Evolutionary conservation across 2,113 vertebrate species (phyloP).

Genomic region (Phylloscopus whistleri): DNA sequence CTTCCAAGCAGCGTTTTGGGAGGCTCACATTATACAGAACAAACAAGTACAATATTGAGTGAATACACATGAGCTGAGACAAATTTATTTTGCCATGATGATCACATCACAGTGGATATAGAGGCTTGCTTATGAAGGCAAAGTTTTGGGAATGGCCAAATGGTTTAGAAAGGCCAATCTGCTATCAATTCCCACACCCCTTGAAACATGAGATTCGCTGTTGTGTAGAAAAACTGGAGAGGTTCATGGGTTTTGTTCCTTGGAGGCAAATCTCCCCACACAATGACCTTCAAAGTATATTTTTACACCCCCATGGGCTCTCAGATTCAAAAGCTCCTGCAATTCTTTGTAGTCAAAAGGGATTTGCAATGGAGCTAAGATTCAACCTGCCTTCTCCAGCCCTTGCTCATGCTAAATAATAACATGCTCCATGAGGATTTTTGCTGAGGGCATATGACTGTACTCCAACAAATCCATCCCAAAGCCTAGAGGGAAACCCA

Average conservation of each 20-base stretch:
- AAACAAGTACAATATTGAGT: neutral
- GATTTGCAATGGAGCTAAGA: neutral
- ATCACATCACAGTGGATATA: neutral
- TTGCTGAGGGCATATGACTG: neutral
- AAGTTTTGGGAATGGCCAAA: neutral
- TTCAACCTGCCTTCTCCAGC: neutral
- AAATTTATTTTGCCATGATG: neutral
- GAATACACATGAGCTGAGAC: neutral
- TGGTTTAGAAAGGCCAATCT: neutral
- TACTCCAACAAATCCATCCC: neutral
- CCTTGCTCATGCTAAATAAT: neutral
- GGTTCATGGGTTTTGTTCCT: neutral
- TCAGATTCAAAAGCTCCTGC: neutral
- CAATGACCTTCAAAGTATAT: neutral
- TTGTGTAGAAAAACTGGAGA: neutral
- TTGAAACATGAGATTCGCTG: accelerated
- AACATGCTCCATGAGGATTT: neutral
- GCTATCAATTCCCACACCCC: neutral
- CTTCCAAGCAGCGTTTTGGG: neutral
- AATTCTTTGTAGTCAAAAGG: neutral
- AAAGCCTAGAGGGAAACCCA: neutral
- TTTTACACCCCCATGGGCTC: neutral
- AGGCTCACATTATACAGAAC: neutral
- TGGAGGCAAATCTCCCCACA: neutral
- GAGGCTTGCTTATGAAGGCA: neutral